Conservation (phyloP, 2,797 vertebrate species). For the Betta splendens region DNA sequence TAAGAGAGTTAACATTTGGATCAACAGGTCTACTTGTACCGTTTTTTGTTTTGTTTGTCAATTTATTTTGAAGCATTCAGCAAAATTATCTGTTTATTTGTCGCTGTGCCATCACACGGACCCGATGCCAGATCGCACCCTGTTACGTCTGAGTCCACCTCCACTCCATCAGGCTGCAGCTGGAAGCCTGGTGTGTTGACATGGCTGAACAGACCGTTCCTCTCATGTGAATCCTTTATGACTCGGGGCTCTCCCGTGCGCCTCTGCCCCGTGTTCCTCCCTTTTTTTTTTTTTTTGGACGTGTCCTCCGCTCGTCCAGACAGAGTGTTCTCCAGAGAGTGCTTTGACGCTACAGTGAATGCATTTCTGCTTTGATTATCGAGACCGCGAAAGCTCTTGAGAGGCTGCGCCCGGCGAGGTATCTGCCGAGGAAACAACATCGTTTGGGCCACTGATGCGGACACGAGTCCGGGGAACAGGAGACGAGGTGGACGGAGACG, state of each 20-base stretch:
- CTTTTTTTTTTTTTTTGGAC: conserved; percentile 61
- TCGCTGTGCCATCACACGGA: conserved; percentile 7
- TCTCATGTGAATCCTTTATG: conserved; percentile 42
- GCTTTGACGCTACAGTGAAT: conserved; percentile 51
- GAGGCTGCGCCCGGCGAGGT: conserved; percentile 36
- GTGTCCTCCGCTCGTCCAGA: conserved; percentile 53
- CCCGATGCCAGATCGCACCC: conserved; percentile 16
- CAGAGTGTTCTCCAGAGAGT: conserved; percentile 60
- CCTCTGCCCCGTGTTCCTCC: conserved; percentile 44
- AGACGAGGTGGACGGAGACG: conserved; percentile 15
- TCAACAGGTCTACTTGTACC: background rate
- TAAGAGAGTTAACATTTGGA: background rate
- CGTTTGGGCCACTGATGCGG: conserved; percentile 35
- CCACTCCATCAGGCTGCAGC: too few relatives aligned
- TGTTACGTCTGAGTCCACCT: conserved; percentile 28
- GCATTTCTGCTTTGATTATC: conserved; percentile 62
- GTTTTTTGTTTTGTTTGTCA: background rate
- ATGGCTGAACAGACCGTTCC: conserved; percentile 45
- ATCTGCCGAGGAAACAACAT: conserved; percentile 65
- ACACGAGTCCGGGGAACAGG: conserved; percentile 20
- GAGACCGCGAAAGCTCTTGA: conserved; percentile 36
- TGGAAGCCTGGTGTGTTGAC: conserved; percentile 48
- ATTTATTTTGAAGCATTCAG: background rate
- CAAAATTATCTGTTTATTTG: background rate
- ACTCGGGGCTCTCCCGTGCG: conserved; percentile 44